Percentiles rank a stretch among this genome's conserved stretches.
These are phyloP conservation scores for Diadegma fenestrale DNA, from an alignment of 2,888 invertebrate genomes.

Conservation along the genomic window DNA sequence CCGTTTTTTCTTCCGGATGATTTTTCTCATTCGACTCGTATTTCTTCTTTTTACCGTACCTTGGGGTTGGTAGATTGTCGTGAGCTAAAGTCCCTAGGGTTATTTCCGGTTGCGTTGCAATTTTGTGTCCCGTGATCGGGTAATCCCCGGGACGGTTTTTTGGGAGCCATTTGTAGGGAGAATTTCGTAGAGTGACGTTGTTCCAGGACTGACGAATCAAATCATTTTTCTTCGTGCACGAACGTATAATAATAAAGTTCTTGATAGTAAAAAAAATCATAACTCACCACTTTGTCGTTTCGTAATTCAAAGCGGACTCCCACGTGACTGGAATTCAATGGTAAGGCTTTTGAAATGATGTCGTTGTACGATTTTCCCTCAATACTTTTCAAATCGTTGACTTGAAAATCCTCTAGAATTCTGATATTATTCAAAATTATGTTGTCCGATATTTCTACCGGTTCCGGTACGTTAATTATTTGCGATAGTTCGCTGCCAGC, in stretches of 20 bases:
- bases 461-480: constrained; percentile 83
- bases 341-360: constrained; percentile 80
- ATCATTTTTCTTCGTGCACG: constrained; percentile 71
- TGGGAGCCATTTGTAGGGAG: constrained; percentile 80
- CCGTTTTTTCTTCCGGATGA: background rate
- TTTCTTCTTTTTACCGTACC: constrained; percentile 65
- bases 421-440: constrained; percentile 84
- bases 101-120: constrained; percentile 83
- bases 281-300: constrained; percentile 81
- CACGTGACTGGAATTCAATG: constrained; percentile 80
- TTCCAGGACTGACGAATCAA: constrained; percentile 85
- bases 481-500: constrained; percentile 85
- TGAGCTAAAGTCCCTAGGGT: constrained; percentile 68
- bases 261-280: background rate
- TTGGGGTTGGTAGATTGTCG: constrained; percentile 70
- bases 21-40: background rate
- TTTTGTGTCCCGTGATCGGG: constrained; percentile 85
- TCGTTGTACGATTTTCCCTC: constrained; percentile 78
- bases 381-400: constrained; percentile 79
- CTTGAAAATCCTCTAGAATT: constrained; percentile 83
- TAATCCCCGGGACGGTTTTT: constrained; percentile 83
- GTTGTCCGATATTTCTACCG: constrained; percentile 84
- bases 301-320: constrained; percentile 81
- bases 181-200: constrained; percentile 83
- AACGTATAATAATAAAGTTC: background rate